Evolutionary conservation across 2,113 vertebrate species (phyloP), one percentile per base, ranked within the genome.

Genomic region (Felis chaus): DNA sequence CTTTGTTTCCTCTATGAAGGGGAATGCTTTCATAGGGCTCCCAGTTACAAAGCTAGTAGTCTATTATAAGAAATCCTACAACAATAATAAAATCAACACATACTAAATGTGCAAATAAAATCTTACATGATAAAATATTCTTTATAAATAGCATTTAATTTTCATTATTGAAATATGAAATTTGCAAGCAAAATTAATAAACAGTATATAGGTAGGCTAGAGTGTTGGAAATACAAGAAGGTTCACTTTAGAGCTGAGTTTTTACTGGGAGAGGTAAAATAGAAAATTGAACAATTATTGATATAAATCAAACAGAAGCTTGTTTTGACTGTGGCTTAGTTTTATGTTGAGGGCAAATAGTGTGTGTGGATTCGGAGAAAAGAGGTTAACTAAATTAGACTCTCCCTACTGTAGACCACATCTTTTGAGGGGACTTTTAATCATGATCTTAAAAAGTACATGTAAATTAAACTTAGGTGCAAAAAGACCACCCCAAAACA

Each of bases 361-460:
- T 57, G 7, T 95, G 36, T 79, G 57, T 68, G n/a, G 18, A 41
- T 36, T 82, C 18, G 18, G 61, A 95, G 53, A 95, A 94, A 63
- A 95, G 18, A 85, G 14, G 13, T 94, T 78, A 91, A 39, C 4
- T 33, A 92, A 66, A 2, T 63, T 73, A 80, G 57, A 61, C 29
- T 88, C 13, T 96, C 7, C 16, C 39, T 91, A 39, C 27, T 73
- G 66, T 11, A 25, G 36, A 39, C 1, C 27, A 95, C 11, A 33
- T 95, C 5, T 84, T 97, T 92, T 23, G 1, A 1, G 13, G 45
- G 53, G 5, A 11, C 7, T 61, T 97, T 92, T 91, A 91, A 89
- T 61, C 6, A 29, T 33, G 33, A 13, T 92, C 73, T 97, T 94
- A 95, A 97, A 94, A 95, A 55, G 36, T 36, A 48, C 11, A 53